A percentile compares a stretch with the other conserved stretches of the same genome.
phyloP scores from a whole-genome alignment of 2,113 vertebrate species.

The Okapia johnstoni region DNA sequence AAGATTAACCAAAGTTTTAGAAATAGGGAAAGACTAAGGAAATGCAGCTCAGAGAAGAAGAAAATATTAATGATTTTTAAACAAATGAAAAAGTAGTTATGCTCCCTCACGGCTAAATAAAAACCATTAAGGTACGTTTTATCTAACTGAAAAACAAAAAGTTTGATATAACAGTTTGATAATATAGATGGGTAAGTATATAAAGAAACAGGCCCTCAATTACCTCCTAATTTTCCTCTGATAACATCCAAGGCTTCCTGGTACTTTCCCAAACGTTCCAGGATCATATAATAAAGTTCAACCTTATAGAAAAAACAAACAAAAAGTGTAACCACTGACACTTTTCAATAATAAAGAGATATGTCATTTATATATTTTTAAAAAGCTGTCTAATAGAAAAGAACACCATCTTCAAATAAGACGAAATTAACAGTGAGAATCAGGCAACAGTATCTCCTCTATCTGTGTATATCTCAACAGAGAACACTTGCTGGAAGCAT shows the following conservation, averaged over 20 bases:
- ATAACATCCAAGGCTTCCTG: conserved; percentile 95
- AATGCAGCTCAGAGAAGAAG: neutral
- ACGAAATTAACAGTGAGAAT: neutral
- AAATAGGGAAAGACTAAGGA: neutral
- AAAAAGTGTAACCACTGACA: neutral
- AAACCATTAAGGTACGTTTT: neutral
- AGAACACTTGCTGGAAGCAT: neutral
- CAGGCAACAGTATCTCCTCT: neutral
- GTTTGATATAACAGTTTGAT: neutral
- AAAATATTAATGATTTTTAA: neutral
- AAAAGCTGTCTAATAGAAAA: conserved; percentile 41
- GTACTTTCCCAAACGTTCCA: conserved; percentile 95
- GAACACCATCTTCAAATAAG: neutral
- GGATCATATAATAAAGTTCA: conserved; percentile 98
- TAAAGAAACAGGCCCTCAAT: conserved; percentile 9
- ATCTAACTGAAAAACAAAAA: neutral
- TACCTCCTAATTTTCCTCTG: conserved; percentile 95
- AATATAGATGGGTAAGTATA: neutral
- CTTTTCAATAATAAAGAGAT: neutral
- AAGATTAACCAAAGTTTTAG: neutral
- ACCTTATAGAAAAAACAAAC: conserved; percentile 81
- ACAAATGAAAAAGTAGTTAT: neutral
- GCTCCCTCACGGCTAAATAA: neutral
- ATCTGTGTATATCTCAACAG: neutral
- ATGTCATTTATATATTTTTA: neutral